These are phyloP conservation scores for Sphaerophoria taeniata DNA, from an alignment of 2,888 invertebrate species.

Conservation along the genomic window DNA sequence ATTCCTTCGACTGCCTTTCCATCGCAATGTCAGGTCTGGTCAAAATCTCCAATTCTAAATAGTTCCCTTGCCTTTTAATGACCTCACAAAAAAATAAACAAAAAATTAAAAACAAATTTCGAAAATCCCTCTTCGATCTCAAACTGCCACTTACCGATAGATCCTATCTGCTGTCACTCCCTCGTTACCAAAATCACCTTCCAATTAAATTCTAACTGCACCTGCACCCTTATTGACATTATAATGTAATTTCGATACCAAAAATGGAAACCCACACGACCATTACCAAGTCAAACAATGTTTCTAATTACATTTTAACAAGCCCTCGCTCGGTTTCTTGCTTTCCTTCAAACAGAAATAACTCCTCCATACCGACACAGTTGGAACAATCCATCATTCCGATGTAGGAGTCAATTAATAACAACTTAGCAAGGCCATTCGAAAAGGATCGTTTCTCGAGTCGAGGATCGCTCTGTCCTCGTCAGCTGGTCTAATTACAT, in stretches of 20 bases:
- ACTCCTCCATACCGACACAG: slow-evolving; percentile 37
- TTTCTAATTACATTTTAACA: slow-evolving; percentile 67
- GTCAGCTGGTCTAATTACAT: slow-evolving; percentile 67
- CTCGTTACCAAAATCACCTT: slow-evolving; percentile 8
- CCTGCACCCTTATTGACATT: slow-evolving; percentile 24
- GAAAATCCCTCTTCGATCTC: not conserved
- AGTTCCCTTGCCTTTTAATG: too few species aligned
- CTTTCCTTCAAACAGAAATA: slow-evolving; percentile 4
- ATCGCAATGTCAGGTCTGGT: too few species aligned
- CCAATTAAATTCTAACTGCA: slow-evolving; percentile 5
- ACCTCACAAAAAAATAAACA: not conserved
- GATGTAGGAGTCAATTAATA: slow-evolving; percentile 70
- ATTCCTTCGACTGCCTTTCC: too few species aligned
- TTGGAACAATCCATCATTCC: slow-evolving; percentile 57
- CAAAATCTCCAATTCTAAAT: too few species aligned
- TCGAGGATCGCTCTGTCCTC: slow-evolving; percentile 14
- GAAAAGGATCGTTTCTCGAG: slow-evolving; percentile 23
- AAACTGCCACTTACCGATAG: slow-evolving; percentile 4
- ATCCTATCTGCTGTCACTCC: not conserved
- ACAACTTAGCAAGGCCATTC: slow-evolving; percentile 65
- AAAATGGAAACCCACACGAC: not conserved
- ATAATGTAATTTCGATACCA: slow-evolving; percentile 19
- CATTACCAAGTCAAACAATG: slow-evolving; percentile 68
- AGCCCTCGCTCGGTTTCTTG: slow-evolving; percentile 24
- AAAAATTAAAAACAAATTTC: not conserved